Conservation (phyloP, 2,797 vertebrate species). For the Pachyuromys duprasi region DNA sequence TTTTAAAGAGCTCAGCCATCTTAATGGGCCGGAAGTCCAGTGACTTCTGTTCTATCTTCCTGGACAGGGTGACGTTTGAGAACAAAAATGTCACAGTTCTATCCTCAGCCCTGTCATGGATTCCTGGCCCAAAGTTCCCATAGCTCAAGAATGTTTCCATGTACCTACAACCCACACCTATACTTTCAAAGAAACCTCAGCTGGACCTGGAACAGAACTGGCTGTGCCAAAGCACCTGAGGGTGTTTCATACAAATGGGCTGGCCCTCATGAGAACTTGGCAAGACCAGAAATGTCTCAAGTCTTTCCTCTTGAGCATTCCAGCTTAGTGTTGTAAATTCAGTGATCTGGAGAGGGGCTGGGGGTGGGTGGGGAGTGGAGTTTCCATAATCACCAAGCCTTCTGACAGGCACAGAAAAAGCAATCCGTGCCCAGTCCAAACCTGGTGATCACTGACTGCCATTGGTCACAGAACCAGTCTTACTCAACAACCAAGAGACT, state of each 20-base stretch:
- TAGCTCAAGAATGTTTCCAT: background rate
- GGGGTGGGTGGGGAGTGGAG: slow-evolving; percentile 48
- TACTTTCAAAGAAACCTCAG: slow-evolving; percentile 75
- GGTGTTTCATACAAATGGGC: slow-evolving; percentile 29
- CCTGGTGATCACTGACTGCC: slow-evolving; percentile 13
- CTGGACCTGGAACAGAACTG: slow-evolving; percentile 24
- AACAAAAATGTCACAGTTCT: background rate
- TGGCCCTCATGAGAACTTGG: slow-evolving; percentile 59
- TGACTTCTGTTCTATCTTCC: background rate
- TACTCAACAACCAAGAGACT: background rate
- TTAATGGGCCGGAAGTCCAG: too few species aligned
- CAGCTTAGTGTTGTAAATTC: slow-evolving; percentile 40
- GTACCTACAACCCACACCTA: slow-evolving; percentile 51
- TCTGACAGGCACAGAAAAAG: slow-evolving; percentile 59
- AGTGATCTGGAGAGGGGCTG: background rate
- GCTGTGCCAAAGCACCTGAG: slow-evolving; percentile 22
- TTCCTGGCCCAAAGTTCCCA: background rate
- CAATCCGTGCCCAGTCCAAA: slow-evolving; percentile 66
- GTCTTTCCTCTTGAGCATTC: slow-evolving; percentile 50
- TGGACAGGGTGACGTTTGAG: background rate
- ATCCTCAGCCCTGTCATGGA: background rate
- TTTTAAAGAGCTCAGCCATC: too few species aligned
- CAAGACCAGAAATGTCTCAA: slow-evolving; percentile 50
- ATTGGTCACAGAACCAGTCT: background rate
- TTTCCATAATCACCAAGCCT: slow-evolving; percentile 61